Conservation (phyloP, 2,797 vertebrate species). For the Anableps anableps region DNA sequence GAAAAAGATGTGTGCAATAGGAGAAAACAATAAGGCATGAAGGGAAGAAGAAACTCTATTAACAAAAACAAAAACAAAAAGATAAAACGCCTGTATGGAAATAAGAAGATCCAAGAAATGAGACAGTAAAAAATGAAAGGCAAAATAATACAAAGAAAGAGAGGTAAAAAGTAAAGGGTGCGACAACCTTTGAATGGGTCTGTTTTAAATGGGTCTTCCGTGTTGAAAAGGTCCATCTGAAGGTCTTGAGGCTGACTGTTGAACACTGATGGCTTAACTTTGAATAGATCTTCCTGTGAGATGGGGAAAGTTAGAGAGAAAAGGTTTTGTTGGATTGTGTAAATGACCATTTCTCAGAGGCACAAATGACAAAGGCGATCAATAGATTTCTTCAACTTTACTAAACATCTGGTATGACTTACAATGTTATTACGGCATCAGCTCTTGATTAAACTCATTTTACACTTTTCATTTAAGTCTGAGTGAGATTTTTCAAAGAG, state of each 20-base stretch:
- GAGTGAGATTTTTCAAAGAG: background rate
- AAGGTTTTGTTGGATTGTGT: background rate
- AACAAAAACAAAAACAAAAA: constrained; percentile 25
- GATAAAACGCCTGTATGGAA: constrained; percentile 17
- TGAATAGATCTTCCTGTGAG: constrained; percentile 92
- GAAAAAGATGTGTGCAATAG: constrained; percentile 26
- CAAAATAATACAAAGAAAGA: background rate
- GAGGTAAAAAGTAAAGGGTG: constrained; percentile 47
- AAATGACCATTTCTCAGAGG: background rate
- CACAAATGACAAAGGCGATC: background rate
- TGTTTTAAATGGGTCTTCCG: constrained; percentile 94
- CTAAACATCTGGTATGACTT: background rate
- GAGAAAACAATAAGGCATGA: constrained; percentile 14
- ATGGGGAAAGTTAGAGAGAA: background rate
- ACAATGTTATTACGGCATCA: background rate
- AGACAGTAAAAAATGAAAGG: background rate
- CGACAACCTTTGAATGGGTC: constrained; percentile 93
- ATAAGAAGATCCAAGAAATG: background rate
- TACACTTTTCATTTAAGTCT: background rate
- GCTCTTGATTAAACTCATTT: background rate
- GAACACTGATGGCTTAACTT: constrained; percentile 90
- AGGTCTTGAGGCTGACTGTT: constrained; percentile 86
- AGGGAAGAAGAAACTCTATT: constrained; percentile 34
- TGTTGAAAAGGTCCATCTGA: constrained; percentile 92
- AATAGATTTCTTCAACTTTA: background rate